Percentiles rank a stretch among this genome's conserved stretches.
phyloP scores from a whole-genome alignment of 2,888 invertebrate genomes.

The Zygogramma bicolorata region DNA sequence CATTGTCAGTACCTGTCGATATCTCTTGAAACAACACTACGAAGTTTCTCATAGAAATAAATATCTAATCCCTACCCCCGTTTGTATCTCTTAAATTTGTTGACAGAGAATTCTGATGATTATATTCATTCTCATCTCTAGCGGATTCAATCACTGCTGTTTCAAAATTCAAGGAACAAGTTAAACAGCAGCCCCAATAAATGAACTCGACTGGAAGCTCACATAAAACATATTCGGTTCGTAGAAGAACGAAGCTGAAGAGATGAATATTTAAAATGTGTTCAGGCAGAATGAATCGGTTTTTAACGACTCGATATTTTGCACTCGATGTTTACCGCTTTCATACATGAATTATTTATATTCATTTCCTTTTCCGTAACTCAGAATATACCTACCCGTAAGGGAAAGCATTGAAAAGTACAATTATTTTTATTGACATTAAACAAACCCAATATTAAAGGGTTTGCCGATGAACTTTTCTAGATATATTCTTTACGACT shows the following conservation, averaged over 20 bases:
- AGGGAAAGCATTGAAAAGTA: no score
- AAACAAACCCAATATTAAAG: no score
- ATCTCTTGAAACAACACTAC: no score
- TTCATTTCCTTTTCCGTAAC: not conserved
- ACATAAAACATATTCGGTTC: not conserved
- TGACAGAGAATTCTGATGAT: no score
- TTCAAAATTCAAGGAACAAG: not conserved
- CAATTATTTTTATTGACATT: no score
- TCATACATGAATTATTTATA: not conserved
- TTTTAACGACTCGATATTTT: not conserved
- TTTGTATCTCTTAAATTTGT: no score
- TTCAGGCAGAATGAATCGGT: not conserved
- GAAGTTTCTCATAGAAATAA: no score
- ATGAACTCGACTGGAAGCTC: not conserved
- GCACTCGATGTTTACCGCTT: not conserved
- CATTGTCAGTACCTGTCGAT: no score
- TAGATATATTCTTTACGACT: no score
- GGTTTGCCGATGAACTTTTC: no score
- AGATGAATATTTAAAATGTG: not conserved
- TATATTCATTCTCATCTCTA: not conserved
- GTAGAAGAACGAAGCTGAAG: not conserved
- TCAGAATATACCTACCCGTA: no score
- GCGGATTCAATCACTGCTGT: not conserved
- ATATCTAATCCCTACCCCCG: no score
- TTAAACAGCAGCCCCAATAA: not conserved